Base-by-base conservation (phyloP, 2,113 vertebrate species). In the Tachysurus vachellii region DNA sequence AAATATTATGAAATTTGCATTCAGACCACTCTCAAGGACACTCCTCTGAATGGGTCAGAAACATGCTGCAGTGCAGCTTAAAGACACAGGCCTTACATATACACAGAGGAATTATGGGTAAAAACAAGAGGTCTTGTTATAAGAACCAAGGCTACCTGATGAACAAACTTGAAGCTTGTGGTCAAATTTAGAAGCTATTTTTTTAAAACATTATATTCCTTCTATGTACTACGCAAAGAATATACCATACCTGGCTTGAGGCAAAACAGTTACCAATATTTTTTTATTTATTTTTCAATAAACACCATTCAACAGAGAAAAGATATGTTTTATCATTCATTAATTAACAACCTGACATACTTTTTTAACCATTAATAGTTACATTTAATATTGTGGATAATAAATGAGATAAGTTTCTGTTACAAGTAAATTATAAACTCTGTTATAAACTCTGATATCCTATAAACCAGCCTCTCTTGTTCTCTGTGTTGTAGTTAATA, bases 1-100 rank as follows among this genome's bases (percentile, higher is more conserved):
- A 47, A 47, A 36, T 57, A 79, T 70, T 36, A 87, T 42, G 36
- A 75, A 68, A 64, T 82, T 50, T 66, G 53, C 36, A 56, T 70
- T 57, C 36, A 53, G 68, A 71, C 77, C 81, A 70, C 73, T 83
- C 81, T 84, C 64, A 71, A 85, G 82, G 85, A 70, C 57, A 42
- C n/a, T 71, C 36, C 44, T n/a, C 61, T 10, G 59, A 66, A 17
- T 50, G 23, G 61, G 59, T 28, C 44, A 84, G 56, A 73, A 82
- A 83, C 57, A 87, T 82, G 28, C 26, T 31, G 42, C 10, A 59
- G 16, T 80, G 28, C 19, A 13, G 9, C 54, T 36, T 59, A 36
- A 80, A 54, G 53, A 57, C 53, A 56, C n/a, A 57, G n/a, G 77
- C n/a, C 77, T 57, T 80, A 59, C 79, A 80, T 36, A 23, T 36